Evolutionary conservation across 2,113 vertebrate genomes (phyloP), one percentile per base, ranked within the genome.

Genomic region (Phainopepla nitens): DNA sequence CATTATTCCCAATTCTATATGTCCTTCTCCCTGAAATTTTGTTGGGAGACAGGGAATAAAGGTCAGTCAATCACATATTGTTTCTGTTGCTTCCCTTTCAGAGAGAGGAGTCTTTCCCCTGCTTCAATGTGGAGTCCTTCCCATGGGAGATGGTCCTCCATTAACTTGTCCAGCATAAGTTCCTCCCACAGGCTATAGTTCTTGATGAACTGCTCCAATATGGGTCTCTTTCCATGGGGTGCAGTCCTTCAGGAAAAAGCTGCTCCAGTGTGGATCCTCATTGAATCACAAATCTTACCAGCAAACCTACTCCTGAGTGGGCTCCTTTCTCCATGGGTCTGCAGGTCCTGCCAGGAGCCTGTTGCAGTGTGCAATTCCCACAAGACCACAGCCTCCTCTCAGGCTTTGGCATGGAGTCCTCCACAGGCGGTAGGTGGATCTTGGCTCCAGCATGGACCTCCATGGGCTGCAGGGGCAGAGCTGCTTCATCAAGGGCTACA

Each of bases 1-100:
- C 4, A 49, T 71, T 42, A 49, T 56, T 79, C 25, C 29, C 0
- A 0, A 1, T 42, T 49, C 21, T 56, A 7, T 56, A 35, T 2
- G 1, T 71, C 17, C 11, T 62, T 54, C 24, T 70, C 14, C 16
- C 35, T 25, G 5, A 21, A 35, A 35, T 25, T 9, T 16, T 47
- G 17, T 17, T 56, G 13, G 13, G 21, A 87, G 24, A 49, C 4
- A 7, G 13, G 7, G 11, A 71, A 62, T 35, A 64, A 70, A 70
- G 6, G 7, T 41, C 29, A 62, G 41, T 25, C 24, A 54, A 20
- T 27, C 39, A 24, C 10, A 47, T 28, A 10, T 31, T 68, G 9
- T 39, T 62, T 79, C 65, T 70, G 16, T 47, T 41, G 7, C 24
- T 35, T 70, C 29, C 49, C 29, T 54, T 7, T 62, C 24, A 87